These are phyloP conservation scores for Callospermophilus lateralis DNA, from an alignment of 2,113 vertebrate species.

Conservation along the genomic window DNA sequence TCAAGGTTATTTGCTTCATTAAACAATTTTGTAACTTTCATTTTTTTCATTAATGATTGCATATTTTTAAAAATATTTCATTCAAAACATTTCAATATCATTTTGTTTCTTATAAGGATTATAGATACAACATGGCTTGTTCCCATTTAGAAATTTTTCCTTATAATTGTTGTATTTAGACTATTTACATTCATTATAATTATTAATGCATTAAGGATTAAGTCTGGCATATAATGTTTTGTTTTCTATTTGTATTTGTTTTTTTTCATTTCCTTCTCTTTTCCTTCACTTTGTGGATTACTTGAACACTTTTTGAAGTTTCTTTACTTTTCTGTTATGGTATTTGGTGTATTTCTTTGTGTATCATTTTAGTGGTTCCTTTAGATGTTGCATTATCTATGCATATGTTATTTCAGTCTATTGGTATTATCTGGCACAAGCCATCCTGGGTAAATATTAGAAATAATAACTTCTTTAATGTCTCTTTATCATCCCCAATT, in stretches of 20 bases:
- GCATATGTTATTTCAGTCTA: neutral
- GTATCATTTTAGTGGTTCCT: neutral
- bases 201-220: neutral
- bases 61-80: neutral
- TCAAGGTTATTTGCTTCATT: neutral
- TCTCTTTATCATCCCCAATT: neutral
- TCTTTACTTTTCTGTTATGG: neutral
- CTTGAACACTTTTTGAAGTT: neutral
- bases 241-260: neutral
- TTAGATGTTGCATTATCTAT: neutral
- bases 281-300: neutral
- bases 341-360: neutral
- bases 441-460: neutral
- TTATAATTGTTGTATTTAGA: neutral
- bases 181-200: neutral
- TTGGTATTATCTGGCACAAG: neutral
- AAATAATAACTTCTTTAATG: neutral
- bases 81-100: neutral
- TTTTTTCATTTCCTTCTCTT: neutral
- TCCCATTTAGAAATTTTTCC: neutral
- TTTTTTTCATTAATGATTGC: neutral
- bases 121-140: no score
- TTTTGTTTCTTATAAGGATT: neutral
- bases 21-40: neutral
- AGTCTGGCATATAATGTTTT: neutral